Evolutionary conservation across 2,113 vertebrate genomes (phyloP).

Genomic region (Scomber scombrus): DNA sequence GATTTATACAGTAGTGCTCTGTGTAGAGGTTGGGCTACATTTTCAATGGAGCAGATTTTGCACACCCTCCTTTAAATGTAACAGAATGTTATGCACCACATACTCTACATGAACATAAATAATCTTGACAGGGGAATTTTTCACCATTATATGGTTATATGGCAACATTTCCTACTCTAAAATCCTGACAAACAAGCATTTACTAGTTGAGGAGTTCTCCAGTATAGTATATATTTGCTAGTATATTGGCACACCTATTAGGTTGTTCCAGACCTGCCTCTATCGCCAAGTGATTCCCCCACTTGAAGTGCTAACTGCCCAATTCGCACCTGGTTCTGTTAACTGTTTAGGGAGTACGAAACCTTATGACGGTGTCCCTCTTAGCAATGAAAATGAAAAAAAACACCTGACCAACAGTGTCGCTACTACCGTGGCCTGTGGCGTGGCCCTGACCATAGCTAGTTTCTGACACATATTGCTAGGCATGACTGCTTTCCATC

Average conservation of each 20-base stretch:
- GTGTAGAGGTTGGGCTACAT: no score
- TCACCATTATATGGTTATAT: neutral
- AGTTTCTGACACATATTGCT: conserved; percentile 39
- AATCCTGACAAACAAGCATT: neutral
- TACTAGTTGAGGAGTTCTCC: neutral
- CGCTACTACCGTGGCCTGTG: neutral
- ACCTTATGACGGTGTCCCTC: conserved; percentile 9
- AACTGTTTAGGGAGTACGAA: conserved; percentile 39
- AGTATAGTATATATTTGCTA: neutral
- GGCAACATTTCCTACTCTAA: neutral
- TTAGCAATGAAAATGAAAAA: conserved; percentile 36
- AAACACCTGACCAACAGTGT: neutral
- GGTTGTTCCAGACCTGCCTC: neutral
- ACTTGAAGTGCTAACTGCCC: conserved; percentile 31
- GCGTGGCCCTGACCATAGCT: conserved; percentile 20
- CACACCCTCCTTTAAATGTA: no score
- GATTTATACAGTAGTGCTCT: no score
- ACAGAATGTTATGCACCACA: neutral
- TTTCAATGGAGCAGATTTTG: no score
- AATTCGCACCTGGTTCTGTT: conserved; percentile 10
- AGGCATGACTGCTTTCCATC: conserved; percentile 44
- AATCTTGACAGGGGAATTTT: neutral
- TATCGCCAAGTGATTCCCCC: neutral
- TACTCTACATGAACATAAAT: neutral
- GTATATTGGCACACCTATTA: neutral